These are phyloP conservation scores for Tragulus kanchil DNA, from an alignment of 2,113 vertebrate species.

Conservation along the genomic window DNA sequence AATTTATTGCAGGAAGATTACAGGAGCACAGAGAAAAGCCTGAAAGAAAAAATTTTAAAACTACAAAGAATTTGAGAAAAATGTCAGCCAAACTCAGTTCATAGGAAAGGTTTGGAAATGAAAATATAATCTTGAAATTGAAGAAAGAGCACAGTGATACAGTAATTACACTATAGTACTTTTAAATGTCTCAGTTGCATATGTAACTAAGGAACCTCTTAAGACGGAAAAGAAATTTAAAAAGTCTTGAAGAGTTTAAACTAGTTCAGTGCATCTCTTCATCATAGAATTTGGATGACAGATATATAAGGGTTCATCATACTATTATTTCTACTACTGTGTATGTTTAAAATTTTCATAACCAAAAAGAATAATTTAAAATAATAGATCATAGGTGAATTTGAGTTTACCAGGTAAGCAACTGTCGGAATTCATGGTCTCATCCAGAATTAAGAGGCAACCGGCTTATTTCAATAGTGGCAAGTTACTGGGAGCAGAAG, in stretches of 20 bases:
- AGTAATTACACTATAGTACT: neutral
- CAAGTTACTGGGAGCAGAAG: neutral
- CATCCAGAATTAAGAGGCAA: neutral
- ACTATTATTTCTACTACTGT: neutral
- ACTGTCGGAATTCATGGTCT: neutral
- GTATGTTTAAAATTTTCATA: neutral
- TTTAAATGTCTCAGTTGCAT: neutral
- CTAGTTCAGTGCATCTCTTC: neutral
- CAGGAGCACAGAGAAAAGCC: neutral
- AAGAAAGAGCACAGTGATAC: neutral
- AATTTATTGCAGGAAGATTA: neutral
- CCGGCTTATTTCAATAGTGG: neutral
- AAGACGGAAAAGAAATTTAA: neutral
- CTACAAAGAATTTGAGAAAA: neutral
- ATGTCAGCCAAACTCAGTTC: neutral
- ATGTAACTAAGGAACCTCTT: neutral
- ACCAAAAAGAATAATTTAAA: constrained; percentile 17
- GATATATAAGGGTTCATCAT: neutral
- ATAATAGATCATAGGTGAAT: neutral
- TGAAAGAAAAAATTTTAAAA: neutral
- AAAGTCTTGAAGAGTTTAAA: neutral
- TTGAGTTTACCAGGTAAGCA: neutral
- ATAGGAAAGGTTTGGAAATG: neutral
- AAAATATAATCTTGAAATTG: neutral
- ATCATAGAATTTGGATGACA: neutral